Conservation (phyloP, 2,797 vertebrate species). For the Sebastolobus alascanus region DNA sequence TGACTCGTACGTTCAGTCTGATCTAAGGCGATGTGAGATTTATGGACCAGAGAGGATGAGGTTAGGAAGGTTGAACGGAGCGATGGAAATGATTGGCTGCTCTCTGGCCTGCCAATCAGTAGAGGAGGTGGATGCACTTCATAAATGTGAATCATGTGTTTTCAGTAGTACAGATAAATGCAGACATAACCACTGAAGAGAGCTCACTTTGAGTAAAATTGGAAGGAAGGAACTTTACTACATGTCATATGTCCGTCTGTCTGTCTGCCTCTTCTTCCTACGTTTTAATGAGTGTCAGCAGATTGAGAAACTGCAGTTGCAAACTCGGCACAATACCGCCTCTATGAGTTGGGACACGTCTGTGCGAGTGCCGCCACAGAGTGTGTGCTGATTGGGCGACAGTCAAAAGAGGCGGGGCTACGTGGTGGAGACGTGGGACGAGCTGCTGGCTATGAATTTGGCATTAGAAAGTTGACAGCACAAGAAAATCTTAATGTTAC, state of each 20-base stretch:
- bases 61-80: not conserved
- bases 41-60: not conserved
- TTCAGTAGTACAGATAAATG: not conserved
- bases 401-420: not conserved
- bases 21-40: not conserved
- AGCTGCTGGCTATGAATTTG: not conserved
- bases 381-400: slow-evolving; percentile 14
- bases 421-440: not conserved
- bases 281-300: slow-evolving; percentile 52
- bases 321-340: slow-evolving; percentile 44
- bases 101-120: slow-evolving; percentile 8
- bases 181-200: not conserved
- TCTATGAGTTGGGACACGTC: slow-evolving; percentile 47
- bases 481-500: not conserved
- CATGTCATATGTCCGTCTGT: not conserved
- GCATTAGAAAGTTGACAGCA: not conserved
- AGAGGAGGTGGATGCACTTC: not conserved
- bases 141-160: not conserved
- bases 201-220: not conserved
- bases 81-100: not conserved
- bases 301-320: slow-evolving; percentile 33
- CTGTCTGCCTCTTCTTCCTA: slow-evolving; percentile 5
- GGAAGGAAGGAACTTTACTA: not conserved
- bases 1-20: not conserved
- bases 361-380: not conserved